Base-by-base conservation (phyloP, 2,888 invertebrate genomes). In the Brachycybe producta region DNA sequence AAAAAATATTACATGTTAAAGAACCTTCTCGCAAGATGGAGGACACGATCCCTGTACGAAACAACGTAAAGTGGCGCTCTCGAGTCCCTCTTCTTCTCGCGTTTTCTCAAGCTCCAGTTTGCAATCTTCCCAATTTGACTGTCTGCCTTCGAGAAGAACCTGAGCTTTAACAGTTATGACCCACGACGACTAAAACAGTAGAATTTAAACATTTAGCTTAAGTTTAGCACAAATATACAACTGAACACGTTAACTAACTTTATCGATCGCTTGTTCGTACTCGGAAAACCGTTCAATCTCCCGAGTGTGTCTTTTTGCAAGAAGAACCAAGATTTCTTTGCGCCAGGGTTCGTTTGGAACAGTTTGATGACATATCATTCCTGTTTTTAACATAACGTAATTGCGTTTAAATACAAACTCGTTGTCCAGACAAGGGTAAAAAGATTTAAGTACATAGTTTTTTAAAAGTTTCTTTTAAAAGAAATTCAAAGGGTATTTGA, bases 191-290 rank as follows among this genome's bases (percentile, higher is more conserved):
- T 63, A 52, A 48, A 47, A 26, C 2, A 8, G 4, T 11, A 39
- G 32, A 30, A n/a, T 34, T 43, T 17, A n/a, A 34, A n/a, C n/a
- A n/a, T n/a, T n/a, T n/a, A n/a, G n/a, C n/a, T n/a, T n/a, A n/a
- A n/a, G n/a, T n/a, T n/a, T 43, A 13, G 11, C 7, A 4, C 15
- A 43, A 43, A 15, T 36, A 7, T n/a, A 45, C 32, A 24, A 26
- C 13, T 27, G 24, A 23, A n/a, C n/a, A n/a, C n/a, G n/a, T n/a
- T n/a, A 5, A 28, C 49, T 7, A 30, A 58, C 64, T 61, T 82
- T 80, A 68, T 87, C 86, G 46, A 87, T 75, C 24, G 87, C 87
- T 61, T 79, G 75, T 59, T 82, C 81, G 68, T 80, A 86, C 51
- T 73, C 69, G 17, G 74, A 68, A 54, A 76, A 69, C 57, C 78